A percentile compares a stretch with the other conserved stretches of the same genome.
Evolutionary conservation across 2,113 vertebrate genomes (phyloP).

Genomic region (Cromileptes altivelis): DNA sequence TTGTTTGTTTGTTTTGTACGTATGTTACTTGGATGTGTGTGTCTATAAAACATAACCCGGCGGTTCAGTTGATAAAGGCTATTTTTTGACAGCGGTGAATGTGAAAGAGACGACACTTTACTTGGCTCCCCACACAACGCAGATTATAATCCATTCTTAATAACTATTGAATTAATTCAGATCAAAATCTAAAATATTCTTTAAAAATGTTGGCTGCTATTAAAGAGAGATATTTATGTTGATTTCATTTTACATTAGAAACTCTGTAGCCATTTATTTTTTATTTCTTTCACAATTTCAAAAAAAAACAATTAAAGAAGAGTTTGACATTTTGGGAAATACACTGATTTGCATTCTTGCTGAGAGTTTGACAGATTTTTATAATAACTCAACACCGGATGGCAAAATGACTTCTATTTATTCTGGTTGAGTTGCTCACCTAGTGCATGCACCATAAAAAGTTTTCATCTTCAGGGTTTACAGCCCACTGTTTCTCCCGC

Average conservation of each 20-base stretch:
- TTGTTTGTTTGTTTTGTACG: background rate
- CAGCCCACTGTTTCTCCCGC: too few species aligned
- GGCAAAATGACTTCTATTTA: too few species aligned
- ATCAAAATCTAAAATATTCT: conserved; percentile 47
- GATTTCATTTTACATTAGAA: conserved; percentile 37
- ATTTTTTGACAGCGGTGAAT: conserved; percentile 39
- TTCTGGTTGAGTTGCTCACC: too few species aligned
- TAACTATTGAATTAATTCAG: conserved; percentile 31
- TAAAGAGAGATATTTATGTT: conserved; percentile 58
- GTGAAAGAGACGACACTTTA: conserved; percentile 31
- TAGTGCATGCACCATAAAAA: too few species aligned
- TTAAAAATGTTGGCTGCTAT: conserved; percentile 58
- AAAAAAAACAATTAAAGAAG: conserved; percentile 1
- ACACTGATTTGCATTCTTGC: background rate
- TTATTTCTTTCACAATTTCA: conserved; percentile 31
- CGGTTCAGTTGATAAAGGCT: background rate
- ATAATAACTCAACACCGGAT: too few species aligned
- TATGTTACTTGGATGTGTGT: conserved; percentile 1
- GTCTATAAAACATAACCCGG: background rate
- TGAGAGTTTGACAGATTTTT: background rate
- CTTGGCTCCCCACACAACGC: conserved; percentile 12
- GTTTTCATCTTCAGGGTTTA: too few species aligned
- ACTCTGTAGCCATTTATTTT: conserved; percentile 13
- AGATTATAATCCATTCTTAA: conserved; percentile 25
- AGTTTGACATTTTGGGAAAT: background rate